Evolutionary conservation across 2,113 vertebrate species (phyloP), one percentile per base, ranked within the genome.

Genomic region (Limnothrissa miodon): DNA sequence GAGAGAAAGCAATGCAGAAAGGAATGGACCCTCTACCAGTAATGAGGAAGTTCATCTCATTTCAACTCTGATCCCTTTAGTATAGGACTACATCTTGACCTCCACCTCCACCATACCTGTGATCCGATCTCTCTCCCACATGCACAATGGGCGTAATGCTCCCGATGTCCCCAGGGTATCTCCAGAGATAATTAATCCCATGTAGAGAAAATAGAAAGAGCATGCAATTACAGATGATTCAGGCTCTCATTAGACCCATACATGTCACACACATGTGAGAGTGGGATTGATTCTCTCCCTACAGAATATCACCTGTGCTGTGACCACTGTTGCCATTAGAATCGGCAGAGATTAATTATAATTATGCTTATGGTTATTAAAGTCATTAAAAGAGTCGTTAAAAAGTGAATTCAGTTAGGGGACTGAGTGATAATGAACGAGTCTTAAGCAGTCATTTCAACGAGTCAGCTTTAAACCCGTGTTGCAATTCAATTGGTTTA

Each of bases 211-310:
- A 66, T n/a, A 82, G 90, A 80, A 81, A 66, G 59, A 82, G 90
- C 23, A 74, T 87, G 83, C 81, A 79, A 79, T 45, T 56, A 80
- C 85, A 79, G 83, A 90, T 86, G 80, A 88, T 84, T 83, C 87
- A 90, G 84, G 84, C 89, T 88, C 88, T 92, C 88, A 93, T 93
- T 93, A 92, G 33, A 83, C 86, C 84, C 66, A 74, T 15, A 70
- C 66, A 74, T 74, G 66, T 1, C 66, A 74, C 36, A 74, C 29
- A 74, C 15, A 29, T 33, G 29, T 13, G 29, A 36, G 66, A 74
- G 66, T 29, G 29, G 6, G 66, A 74, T 36, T 74, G 11, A 74
- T 74, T 74, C 10, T 19, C 10, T 36, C 15, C 4, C 66, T 74
- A 33, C 66, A 39, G 66, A 13, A 39, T 13, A 11, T 74, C 66